A percentile compares a stretch with the other conserved stretches of the same genome.
phyloP scores from a whole-genome alignment of 2,888 invertebrate genomes.

The Cerastis rubricosa region DNA sequence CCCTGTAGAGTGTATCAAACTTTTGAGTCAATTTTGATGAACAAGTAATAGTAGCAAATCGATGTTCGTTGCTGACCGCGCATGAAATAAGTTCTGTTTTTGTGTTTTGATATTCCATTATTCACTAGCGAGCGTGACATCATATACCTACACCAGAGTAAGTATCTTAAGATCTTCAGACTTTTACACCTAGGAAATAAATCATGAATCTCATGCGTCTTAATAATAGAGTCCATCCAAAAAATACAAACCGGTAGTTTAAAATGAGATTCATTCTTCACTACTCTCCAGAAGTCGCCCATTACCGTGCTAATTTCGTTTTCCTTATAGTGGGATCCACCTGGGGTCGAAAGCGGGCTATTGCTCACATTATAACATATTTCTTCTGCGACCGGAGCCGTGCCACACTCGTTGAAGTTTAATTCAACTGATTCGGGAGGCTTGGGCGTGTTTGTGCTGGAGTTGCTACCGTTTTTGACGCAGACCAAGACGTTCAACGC shows the following conservation, averaged over 20 bases:
- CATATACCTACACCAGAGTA: too few species aligned
- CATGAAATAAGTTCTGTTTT: background rate
- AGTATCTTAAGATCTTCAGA: too few species aligned
- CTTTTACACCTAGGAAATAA: background rate
- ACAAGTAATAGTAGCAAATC: background rate
- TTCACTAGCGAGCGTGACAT: too few species aligned
- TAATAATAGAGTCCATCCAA: background rate
- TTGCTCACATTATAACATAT: too few species aligned
- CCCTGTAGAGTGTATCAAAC: background rate
- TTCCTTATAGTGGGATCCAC: background rate
- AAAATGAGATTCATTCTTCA: conserved; percentile 81
- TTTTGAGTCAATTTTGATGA: background rate
- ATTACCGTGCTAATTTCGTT: conserved; percentile 77
- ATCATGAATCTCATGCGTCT: background rate
- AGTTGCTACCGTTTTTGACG: conserved; percentile 10
- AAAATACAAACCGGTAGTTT: conserved; percentile 74
- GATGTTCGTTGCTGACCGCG: background rate
- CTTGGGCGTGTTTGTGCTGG: background rate
- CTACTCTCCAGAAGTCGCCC: conserved; percentile 85
- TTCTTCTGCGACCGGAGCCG: background rate
- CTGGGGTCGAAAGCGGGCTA: background rate
- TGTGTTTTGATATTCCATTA: background rate
- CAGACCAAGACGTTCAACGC: conserved; percentile 76
- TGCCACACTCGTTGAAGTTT: background rate
- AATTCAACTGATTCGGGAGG: background rate